Conservation (phyloP, 2,113 vertebrate species). For the Arenaria interpres region DNA sequence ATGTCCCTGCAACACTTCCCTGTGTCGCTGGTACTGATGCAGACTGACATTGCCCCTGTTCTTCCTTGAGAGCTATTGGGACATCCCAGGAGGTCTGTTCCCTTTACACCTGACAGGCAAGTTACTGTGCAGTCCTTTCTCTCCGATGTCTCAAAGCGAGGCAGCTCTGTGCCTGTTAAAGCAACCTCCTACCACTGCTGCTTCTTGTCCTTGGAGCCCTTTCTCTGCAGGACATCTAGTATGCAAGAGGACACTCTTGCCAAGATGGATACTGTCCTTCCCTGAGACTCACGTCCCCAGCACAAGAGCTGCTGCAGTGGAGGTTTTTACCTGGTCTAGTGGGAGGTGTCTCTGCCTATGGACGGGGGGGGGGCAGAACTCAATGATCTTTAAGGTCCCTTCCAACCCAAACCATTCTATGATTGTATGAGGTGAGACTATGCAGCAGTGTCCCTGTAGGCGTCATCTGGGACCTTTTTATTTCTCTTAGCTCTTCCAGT, state of each 20-base stretch:
- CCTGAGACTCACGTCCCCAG: accelerated
- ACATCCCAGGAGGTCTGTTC: not conserved
- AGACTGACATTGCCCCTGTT: not conserved
- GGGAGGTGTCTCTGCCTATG: no score
- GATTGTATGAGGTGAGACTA: not conserved
- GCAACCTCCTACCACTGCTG: not conserved
- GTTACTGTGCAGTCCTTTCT: not conserved
- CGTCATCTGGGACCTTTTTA: not conserved
- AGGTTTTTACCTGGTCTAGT: not conserved
- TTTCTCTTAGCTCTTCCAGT: not conserved
- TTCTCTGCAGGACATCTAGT: not conserved
- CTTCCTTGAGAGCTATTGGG: not conserved
- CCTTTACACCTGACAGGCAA: not conserved
- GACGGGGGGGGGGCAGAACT: no score
- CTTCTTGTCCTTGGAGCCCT: not conserved
- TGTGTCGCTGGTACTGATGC: not conserved
- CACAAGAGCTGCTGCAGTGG: not conserved
- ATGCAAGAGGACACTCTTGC: not conserved
- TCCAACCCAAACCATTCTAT: no score
- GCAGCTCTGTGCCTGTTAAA: not conserved
- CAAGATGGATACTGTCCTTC: not conserved
- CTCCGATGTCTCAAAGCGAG: not conserved
- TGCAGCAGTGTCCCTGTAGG: not conserved
- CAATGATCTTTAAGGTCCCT: no score
- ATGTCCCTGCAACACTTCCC: accelerated